Percentiles rank a stretch among this genome's conserved stretches.
phyloP scores from a whole-genome alignment of 1,140 invertebrate genomes.

The Drusus annulatus region DNA sequence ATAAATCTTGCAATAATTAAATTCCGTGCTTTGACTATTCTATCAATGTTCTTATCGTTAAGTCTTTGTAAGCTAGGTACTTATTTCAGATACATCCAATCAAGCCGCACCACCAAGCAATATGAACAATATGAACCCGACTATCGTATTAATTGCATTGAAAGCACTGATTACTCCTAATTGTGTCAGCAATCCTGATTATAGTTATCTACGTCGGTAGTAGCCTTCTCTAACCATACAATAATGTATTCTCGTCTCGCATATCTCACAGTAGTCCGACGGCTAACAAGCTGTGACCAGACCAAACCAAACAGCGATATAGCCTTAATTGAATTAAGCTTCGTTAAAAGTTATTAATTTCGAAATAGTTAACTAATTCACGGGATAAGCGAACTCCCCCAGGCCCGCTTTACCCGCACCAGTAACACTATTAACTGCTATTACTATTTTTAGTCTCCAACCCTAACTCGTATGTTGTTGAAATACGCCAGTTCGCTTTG shows the following conservation, averaged over 20 bases:
- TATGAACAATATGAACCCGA: no score
- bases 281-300: not conserved
- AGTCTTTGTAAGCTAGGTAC: no score
- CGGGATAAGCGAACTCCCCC: not conserved
- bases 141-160: no score
- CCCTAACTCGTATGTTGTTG: not conserved
- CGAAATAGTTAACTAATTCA: constrained; percentile 19
- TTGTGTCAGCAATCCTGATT: not conserved
- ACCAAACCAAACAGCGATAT: not conserved
- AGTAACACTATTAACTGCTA: not conserved
- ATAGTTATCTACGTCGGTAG: not conserved
- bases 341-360: constrained; percentile 30
- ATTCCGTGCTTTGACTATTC: no score
- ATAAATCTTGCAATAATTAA: no score
- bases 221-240: not conserved
- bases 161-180: not conserved
- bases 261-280: not conserved
- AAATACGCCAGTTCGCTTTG: not conserved
- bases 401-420: not conserved
- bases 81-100: not conserved
- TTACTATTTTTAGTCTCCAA: not conserved
- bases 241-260: not conserved
- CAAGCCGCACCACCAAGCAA: not conserved
- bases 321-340: constrained; percentile 23
- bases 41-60: no score